Evolutionary conservation across 1,140 invertebrate species (phyloP), one percentile per base, ranked within the genome.

Genomic region (Wasmannia auropunctata): DNA sequence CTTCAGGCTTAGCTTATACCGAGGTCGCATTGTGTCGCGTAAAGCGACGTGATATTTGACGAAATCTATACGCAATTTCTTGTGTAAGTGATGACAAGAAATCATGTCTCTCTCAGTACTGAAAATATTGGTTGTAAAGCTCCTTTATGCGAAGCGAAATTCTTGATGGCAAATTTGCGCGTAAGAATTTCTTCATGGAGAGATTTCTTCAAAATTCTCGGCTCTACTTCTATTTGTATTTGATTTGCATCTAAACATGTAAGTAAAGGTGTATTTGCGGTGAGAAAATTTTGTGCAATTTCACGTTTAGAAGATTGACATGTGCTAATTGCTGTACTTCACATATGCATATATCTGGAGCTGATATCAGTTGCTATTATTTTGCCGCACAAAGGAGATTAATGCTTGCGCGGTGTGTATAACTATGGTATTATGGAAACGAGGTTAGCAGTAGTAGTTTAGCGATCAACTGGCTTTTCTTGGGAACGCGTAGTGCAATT

Each of bases 351-450:
- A 51, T 49, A 54, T 16, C 22, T 10, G 31, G 22, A 34, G 19
- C 37, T 72, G 34, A 58, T 83, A 83, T 83, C 51, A 58, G 67
- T 83, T 58, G 37, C 37, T 83, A 72, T 83, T 83, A 83, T 83
- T 83, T 83, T 72, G 84, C 43, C 51, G 56, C 49, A 81, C 77
- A 81, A 79, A 79, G 83, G 87, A 89, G 85, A 80, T 88, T 88
- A 88, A 89, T 86, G 70, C 43, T 74, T 43, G 67, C 58, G 56
- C 51, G 74, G 70, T 81, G 56, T 85, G 34, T 77, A 63, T 77
- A 85, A 85, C 81, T 65, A 85, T 34, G 62, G 31, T 85, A 85
- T 85, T 85, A 76, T 77, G 72, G 81, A 85, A 85, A 85, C 81
- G 31, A 85, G 81, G 72, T 85, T 85, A 85, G 56, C 60, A 85